Conservation (phyloP, 1,140 invertebrate species). For the Cherax destructor region DNA sequence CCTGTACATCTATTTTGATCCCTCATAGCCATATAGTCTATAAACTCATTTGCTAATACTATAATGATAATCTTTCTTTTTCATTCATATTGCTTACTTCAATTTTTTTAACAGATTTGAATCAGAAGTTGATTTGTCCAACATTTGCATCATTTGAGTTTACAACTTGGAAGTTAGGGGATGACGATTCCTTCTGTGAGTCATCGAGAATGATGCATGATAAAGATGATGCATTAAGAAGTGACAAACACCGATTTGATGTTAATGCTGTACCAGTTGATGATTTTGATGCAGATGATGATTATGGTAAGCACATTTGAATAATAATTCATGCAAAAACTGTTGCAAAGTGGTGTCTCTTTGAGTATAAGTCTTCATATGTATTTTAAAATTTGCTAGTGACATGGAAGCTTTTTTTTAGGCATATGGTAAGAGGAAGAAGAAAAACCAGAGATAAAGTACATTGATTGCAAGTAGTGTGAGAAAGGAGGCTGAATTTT, state of each 20-base stretch:
- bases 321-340: background rate
- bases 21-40: no score
- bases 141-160: slow-evolving; percentile 71
- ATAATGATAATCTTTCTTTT: no score
- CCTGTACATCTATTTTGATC: no score
- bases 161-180: slow-evolving; percentile 69
- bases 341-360: background rate
- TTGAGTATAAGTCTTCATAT: no score
- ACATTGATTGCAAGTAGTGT: no score
- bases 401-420: no score
- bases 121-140: slow-evolving; percentile 63
- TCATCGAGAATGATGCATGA: background rate
- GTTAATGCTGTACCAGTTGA: slow-evolving; percentile 75
- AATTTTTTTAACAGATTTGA: slow-evolving; percentile 37
- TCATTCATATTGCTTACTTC: background rate
- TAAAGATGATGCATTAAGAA: background rate
- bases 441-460: no score
- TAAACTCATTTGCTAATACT: no score
- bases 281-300: slow-evolving; percentile 49
- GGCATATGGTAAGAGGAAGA: no score
- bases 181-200: slow-evolving; percentile 65
- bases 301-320: slow-evolving; percentile 33
- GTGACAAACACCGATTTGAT: slow-evolving; percentile 29
- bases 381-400: no score
- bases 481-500: no score